phyloP scores from a whole-genome alignment of 2,888 invertebrate genomes.

The Amphiduros pacificus region DNA sequence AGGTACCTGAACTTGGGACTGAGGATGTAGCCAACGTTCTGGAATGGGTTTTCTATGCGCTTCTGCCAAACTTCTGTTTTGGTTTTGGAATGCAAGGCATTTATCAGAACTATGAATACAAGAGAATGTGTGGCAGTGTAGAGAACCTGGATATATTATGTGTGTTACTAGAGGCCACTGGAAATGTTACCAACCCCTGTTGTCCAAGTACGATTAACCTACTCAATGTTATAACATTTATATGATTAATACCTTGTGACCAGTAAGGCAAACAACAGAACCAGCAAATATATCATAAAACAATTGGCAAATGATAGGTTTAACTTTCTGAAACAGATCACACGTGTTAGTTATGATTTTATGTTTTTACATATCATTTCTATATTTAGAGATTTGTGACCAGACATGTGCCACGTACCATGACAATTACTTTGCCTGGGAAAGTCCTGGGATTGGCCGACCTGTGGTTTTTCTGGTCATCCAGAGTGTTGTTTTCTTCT shows the following conservation, averaged over 20 bases:
- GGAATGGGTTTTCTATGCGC: conserved; percentile 69
- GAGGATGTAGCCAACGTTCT: conserved; percentile 66
- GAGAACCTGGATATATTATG: no score
- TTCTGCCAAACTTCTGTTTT: conserved; percentile 72
- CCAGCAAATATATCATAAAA: no score
- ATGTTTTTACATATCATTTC: no score
- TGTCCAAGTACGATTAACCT: no score
- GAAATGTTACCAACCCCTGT: conserved; percentile 29
- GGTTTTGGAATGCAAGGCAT: conserved; percentile 60
- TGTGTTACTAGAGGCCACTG: no score
- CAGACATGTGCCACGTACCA: conserved; percentile 44
- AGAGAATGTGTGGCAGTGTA: conserved; percentile 40
- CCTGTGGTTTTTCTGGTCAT: conserved; percentile 68
- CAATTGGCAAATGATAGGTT: no score
- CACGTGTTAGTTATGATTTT: no score
- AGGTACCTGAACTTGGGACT: conserved; percentile 67
- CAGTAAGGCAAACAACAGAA: no score
- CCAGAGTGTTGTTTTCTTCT: conserved; percentile 67
- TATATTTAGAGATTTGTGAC: no score
- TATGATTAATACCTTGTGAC: no score
- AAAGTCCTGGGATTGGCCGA: conserved; percentile 71
- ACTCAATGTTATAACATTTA: no score
- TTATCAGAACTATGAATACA: conserved; percentile 55
- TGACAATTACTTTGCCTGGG: conserved; percentile 69
- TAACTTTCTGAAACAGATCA: no score